Conservation (phyloP, 2,797 vertebrate genomes). For the Sebastes cheni region DNA sequence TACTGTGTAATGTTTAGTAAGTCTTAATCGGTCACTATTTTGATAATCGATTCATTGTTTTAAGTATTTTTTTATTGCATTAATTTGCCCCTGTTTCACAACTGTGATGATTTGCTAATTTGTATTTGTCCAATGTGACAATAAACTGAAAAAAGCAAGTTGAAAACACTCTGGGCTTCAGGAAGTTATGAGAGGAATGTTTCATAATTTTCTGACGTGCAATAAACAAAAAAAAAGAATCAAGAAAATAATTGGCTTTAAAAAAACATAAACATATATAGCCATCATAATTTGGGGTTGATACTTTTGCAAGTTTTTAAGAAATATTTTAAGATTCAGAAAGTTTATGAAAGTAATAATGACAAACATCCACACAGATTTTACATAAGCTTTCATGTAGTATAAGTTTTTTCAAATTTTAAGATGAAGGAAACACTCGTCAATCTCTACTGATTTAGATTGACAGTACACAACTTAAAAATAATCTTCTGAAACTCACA, state of each 20-base stretch:
- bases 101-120: background rate
- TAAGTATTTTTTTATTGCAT: background rate
- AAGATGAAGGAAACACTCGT: background rate
- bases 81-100: background rate
- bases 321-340: background rate
- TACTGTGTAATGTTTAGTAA: background rate
- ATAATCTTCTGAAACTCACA: conserved; percentile 20
- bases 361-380: background rate
- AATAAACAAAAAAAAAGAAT: background rate
- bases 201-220: background rate
- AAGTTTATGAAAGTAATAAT: background rate
- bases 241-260: background rate
- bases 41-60: too few species aligned
- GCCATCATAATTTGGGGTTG: background rate
- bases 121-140: background rate
- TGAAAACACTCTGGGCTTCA: too few species aligned
- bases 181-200: background rate
- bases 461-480: conserved; percentile 31
- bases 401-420: background rate
- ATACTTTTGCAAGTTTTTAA: background rate
- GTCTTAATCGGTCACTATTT: too few species aligned
- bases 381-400: background rate
- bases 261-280: background rate
- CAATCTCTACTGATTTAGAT: background rate
- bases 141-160: too few species aligned